Evolutionary conservation across 2,113 vertebrate genomes (phyloP).

Genomic region (Sinocyclocheilus anophthalmus): DNA sequence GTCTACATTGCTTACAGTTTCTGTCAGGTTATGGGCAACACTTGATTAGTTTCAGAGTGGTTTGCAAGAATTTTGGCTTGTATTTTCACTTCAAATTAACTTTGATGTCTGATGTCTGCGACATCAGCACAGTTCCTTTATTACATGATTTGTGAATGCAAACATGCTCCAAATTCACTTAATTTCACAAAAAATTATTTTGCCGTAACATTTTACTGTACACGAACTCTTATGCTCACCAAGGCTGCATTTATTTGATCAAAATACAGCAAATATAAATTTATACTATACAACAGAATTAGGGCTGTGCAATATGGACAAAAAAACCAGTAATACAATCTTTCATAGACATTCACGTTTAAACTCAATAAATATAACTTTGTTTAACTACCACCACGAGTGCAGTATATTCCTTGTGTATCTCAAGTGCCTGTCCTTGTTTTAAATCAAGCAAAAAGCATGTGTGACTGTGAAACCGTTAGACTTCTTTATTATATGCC

Average conservation of each 20-base stretch:
- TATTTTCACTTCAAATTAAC: neutral
- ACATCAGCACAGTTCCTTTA: neutral
- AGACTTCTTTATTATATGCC: too few species aligned
- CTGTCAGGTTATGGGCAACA: neutral
- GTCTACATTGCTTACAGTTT: neutral
- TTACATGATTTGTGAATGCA: neutral
- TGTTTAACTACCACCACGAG: too few species aligned
- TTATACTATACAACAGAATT: too few species aligned
- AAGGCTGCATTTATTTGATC: neutral
- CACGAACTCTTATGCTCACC: neutral
- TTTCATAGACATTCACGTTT: too few species aligned
- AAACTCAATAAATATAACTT: too few species aligned
- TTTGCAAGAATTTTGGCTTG: neutral
- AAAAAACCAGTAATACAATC: too few species aligned
- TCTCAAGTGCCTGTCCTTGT: too few species aligned
- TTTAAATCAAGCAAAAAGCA: too few species aligned
- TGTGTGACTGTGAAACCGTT: too few species aligned
- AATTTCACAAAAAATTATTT: neutral
- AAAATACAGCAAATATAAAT: neutral
- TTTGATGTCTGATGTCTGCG: neutral
- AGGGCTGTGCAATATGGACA: too few species aligned
- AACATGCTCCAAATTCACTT: neutral
- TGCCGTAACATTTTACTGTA: neutral
- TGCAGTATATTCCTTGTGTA: too few species aligned
- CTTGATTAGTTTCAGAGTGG: neutral